Evolutionary conservation across 2,797 vertebrate genomes (phyloP).

Genomic region (Danionella dracula): DNA sequence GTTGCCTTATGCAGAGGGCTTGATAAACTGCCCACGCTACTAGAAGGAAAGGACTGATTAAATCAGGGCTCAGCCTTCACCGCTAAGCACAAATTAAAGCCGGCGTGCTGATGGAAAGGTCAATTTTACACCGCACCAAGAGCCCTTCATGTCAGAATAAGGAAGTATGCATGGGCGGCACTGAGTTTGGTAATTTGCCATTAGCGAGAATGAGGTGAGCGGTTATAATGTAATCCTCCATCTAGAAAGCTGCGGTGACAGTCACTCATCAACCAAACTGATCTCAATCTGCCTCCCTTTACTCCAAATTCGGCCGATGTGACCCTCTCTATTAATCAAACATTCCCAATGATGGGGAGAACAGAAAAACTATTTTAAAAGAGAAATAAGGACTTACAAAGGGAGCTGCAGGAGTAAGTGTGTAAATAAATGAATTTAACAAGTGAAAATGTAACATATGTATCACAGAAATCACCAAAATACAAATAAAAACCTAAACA

Average conservation of each 20-base stretch:
- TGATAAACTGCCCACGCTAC: conserved; percentile 38
- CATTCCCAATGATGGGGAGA: neutral
- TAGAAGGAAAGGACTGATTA: conserved; percentile 45
- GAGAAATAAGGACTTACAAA: no score
- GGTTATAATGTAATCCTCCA: conserved; percentile 30
- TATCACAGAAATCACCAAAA: conserved; percentile 29
- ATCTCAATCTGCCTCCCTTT: neutral
- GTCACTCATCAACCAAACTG: conserved; percentile 17
- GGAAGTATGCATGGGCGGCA: conserved; percentile 18
- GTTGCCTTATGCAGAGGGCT: conserved; percentile 22
- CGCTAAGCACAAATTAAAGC: conserved; percentile 52
- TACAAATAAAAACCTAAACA: no score
- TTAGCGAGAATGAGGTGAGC: conserved; percentile 34
- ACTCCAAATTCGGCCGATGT: neutral
- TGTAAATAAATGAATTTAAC: no score
- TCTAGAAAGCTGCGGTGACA: conserved; percentile 19
- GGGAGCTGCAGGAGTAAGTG: no score
- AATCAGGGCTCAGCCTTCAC: conserved; percentile 43
- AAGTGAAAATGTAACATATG: conserved; percentile 31
- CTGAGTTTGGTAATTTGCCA: conserved; percentile 37
- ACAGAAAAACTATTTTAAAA: no score
- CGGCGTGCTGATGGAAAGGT: conserved; percentile 52
- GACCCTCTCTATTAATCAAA: conserved; percentile 7
- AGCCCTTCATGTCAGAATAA: conserved; percentile 40
- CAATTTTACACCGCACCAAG: conserved; percentile 50